Evolutionary conservation across 2,113 vertebrate genomes (phyloP).

Genomic region (Suricata suricatta): DNA sequence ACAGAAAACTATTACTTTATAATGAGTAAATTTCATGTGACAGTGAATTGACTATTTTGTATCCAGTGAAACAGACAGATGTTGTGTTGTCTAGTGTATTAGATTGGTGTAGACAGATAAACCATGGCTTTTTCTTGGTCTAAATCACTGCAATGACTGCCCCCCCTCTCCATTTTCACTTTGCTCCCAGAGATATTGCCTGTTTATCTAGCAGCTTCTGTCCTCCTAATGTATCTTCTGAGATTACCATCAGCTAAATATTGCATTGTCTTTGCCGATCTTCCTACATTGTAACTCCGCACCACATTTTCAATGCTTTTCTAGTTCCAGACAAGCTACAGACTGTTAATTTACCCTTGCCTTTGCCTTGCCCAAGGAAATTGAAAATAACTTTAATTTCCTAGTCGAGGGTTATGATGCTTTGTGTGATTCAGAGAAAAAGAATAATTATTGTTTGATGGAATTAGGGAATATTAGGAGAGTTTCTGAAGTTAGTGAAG

Average conservation of each 20-base stretch:
- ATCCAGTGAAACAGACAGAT: neutral
- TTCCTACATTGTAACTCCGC: constrained; percentile 38
- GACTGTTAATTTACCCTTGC: constrained; percentile 71
- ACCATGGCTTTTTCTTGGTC: neutral
- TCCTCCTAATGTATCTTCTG: neutral
- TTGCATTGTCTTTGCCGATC: constrained; percentile 69
- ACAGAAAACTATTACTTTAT: constrained; percentile 14
- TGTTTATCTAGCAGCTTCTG: constrained; percentile 31
- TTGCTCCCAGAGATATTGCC: constrained; percentile 43
- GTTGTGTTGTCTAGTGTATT: neutral
- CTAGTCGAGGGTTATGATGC: constrained; percentile 55
- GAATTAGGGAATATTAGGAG: constrained; percentile 48
- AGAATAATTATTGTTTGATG: constrained; percentile 51
- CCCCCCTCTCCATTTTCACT: neutral
- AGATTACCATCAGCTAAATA: constrained; percentile 78
- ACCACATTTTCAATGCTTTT: constrained; percentile 53
- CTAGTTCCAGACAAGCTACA: constrained; percentile 66
- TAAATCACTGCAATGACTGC: constrained; percentile 16
- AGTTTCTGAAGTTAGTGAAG: constrained; percentile 62
- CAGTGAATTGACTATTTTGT: neutral
- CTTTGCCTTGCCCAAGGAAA: constrained; percentile 75
- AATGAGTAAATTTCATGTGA: constrained; percentile 24
- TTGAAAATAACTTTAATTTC: constrained; percentile 83
- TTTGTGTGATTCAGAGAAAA: constrained; percentile 43
- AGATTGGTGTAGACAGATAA: constrained; percentile 13